phyloP scores from a whole-genome alignment of 2,888 invertebrate species.

The Heliconius ismenius region DNA sequence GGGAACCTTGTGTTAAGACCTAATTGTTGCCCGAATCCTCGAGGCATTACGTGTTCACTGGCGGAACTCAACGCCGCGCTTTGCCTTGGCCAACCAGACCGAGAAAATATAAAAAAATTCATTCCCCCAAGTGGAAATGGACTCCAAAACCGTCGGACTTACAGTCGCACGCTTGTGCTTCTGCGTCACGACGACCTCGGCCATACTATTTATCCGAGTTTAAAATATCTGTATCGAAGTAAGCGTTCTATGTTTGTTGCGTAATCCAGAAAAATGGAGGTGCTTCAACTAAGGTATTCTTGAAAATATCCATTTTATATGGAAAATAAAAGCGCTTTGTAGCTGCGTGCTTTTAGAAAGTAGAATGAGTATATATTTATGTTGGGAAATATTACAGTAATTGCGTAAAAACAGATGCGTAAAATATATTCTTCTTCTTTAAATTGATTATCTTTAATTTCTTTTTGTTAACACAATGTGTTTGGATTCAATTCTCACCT shows the following conservation, averaged over 20 bases:
- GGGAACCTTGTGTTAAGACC: background rate
- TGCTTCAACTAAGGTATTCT: background rate
- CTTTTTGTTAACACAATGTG: no score
- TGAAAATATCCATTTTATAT: slow-evolving; percentile 3
- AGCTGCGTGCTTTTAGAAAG: background rate
- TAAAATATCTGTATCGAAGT: background rate
- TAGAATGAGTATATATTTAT: background rate
- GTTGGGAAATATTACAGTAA: background rate
- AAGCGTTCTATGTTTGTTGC: background rate
- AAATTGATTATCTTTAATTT: no score
- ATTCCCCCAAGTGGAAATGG: background rate
- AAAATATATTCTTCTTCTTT: background rate
- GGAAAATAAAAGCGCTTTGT: slow-evolving; percentile 3
- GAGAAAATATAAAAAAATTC: background rate
- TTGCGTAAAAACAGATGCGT: background rate
- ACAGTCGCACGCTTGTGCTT: background rate
- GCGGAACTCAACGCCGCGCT: background rate
- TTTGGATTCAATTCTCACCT: no score
- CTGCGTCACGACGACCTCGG: background rate
- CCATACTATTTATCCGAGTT: background rate
- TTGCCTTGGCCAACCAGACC: background rate
- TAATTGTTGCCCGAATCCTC: background rate
- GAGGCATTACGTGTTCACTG: background rate
- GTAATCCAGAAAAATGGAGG: slow-evolving; percentile 12
- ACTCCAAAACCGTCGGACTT: background rate